Evolutionary conservation across 2,113 vertebrate genomes (phyloP), one percentile per base, ranked within the genome.

Genomic region (Saccopteryx bilineata): DNA sequence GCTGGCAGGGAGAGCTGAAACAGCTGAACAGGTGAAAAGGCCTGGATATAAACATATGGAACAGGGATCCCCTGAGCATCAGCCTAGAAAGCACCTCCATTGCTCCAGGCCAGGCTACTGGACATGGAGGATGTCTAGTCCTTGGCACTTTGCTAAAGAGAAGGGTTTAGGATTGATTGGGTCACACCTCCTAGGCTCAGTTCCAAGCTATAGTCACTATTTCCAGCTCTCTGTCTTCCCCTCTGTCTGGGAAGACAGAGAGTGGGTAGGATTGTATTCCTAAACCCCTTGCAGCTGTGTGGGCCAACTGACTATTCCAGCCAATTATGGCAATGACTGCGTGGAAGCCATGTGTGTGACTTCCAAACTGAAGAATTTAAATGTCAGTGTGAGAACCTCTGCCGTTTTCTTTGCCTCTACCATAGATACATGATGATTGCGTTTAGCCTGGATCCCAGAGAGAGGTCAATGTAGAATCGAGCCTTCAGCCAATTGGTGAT

Each of bases 141-240:
- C 8, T 94, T 74, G n/a, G 60, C 78, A 58, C 60, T 50, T 50
- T 28, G 60, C 18, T 7, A 39, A 31, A 50, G 52, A n/a, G 46
- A 33, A 75, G 24, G 15, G 24, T 9, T 76, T 66, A 71, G 50
- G 21, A 60, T 33, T n/a, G 31, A 31, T 1, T 75, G 56, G 61
- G 31, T 26, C 11, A 6, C 18, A 10, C 1, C 2, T 90, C 58
- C 86, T 58, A 56, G 46, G 33, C 58, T 81, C 14, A 24, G 39
- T 46, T 84, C 17, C 18, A 68, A 52, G 46, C 28, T 54, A 4
- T 17, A 12, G 33, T 54, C 56, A 6, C 15, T 58, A 11, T 78
- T 83, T 93, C n/a, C 10, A 60, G 61, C 48, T 56, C 10, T 87
- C 48, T 56, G 31, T 31, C 86, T 83, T 85, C 65, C 48, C 10